phyloP scores from a whole-genome alignment of 2,888 invertebrate species.

The Ormia ochracea region DNA sequence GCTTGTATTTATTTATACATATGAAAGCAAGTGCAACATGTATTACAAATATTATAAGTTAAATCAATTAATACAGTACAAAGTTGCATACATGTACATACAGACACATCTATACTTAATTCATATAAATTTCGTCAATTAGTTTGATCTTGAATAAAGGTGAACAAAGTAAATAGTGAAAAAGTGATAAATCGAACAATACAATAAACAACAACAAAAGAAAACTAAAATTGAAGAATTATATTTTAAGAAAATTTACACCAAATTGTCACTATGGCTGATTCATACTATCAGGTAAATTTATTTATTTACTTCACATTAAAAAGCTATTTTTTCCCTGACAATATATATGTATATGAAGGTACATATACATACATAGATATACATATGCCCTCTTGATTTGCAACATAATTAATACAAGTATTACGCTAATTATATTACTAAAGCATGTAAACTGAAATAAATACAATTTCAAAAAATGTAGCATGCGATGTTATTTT shows the following conservation, averaged over 20 bases:
- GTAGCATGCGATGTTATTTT: too few species aligned
- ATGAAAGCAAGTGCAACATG: too few species aligned
- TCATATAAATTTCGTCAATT: constrained; percentile 29
- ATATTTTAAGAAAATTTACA: constrained; percentile 4
- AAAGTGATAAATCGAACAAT: constrained; percentile 20
- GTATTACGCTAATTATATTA: too few species aligned
- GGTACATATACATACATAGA: too few species aligned
- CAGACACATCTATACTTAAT: background rate
- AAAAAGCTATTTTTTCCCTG: too few species aligned
- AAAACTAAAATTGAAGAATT: constrained; percentile 4
- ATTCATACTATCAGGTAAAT: constrained; percentile 77
- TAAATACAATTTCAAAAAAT: too few species aligned
- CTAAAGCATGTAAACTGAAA: too few species aligned
- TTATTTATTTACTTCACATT: too few species aligned
- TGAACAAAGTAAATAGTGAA: constrained; percentile 18
- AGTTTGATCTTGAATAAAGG: constrained; percentile 51
- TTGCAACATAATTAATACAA: too few species aligned
- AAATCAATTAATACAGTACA: background rate
- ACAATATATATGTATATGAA: too few species aligned
- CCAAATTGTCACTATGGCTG: constrained; percentile 71
- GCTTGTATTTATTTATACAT: too few species aligned
- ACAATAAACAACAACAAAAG: constrained; percentile 4
- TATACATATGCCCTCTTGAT: too few species aligned
- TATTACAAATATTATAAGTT: background rate
- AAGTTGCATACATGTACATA: background rate